Conservation (phyloP, 2,888 invertebrate genomes). For the Cantharis rufa region DNA sequence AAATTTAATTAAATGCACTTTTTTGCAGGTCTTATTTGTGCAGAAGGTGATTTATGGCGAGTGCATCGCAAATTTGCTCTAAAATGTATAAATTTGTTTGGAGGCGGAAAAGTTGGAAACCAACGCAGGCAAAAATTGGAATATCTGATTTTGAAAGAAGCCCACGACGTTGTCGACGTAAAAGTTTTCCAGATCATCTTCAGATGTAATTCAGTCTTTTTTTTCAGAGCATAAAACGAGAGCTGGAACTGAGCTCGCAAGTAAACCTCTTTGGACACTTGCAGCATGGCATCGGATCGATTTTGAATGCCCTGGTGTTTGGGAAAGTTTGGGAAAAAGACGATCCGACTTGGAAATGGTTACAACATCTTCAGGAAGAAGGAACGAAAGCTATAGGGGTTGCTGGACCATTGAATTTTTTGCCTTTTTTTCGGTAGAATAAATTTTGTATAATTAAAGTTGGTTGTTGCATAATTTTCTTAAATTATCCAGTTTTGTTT, state of each 20-base stretch:
- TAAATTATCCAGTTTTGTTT: neutral
- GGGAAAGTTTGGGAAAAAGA: conserved; percentile 71
- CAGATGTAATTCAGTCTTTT: neutral
- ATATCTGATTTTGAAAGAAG: conserved; percentile 65
- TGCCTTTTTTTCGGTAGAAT: conserved; percentile 76
- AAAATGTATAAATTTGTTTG: conserved; percentile 73
- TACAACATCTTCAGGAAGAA: conserved; percentile 79
- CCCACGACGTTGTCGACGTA: conserved; percentile 66
- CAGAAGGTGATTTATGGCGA: conserved; percentile 81
- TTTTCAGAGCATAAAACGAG: conserved; percentile 34
- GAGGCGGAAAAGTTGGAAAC: conserved; percentile 68
- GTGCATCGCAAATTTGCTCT: conserved; percentile 78
- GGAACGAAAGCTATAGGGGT: conserved; percentile 83
- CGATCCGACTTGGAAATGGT: conserved; percentile 77
- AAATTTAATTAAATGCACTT: neutral
- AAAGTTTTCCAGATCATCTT: conserved; percentile 15
- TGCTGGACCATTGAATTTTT: conserved; percentile 81
- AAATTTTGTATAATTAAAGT: neutral
- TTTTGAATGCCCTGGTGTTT: conserved; percentile 77
- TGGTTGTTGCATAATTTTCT: neutral
- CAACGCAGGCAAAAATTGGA: conserved; percentile 67
- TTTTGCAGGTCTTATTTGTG: conserved; percentile 75
- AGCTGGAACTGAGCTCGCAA: neutral
- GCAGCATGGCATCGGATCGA: conserved; percentile 76
- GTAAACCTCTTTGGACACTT: conserved; percentile 62